phyloP scores from a whole-genome alignment of 2,113 vertebrate genomes.

The Thomomys bottae region DNA sequence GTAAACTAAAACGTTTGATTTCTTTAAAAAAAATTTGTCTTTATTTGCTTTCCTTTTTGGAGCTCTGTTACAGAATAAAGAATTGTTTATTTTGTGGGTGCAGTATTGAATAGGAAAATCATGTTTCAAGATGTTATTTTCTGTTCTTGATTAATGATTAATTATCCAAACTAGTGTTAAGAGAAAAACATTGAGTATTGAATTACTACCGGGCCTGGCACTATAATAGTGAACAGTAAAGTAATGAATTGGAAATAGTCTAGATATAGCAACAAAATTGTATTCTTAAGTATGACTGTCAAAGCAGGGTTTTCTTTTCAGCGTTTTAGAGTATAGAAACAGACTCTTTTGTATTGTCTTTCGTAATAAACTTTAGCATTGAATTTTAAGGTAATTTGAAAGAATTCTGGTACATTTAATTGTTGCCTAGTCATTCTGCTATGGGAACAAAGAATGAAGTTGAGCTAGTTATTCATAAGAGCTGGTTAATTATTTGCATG shows the following conservation, averaged over 20 bases:
- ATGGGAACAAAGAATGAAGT: not conserved
- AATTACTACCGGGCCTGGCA: not conserved
- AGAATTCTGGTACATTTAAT: conserved; percentile 26
- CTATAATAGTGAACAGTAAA: not conserved
- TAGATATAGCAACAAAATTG: not conserved
- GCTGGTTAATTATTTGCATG: not conserved
- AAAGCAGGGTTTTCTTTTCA: conserved; percentile 1
- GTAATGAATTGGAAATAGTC: not conserved
- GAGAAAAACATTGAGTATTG: conserved; percentile 46
- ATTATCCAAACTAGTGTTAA: conserved; percentile 37
- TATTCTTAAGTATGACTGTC: not conserved
- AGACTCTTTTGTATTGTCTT: conserved; percentile 8
- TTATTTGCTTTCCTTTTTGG: conserved; percentile 37
- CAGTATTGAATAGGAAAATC: conserved; percentile 39
- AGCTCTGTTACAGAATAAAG: conserved; percentile 44
- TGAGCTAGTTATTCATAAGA: not conserved
- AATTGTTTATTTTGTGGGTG: not conserved
- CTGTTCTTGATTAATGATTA: conserved; percentile 50
- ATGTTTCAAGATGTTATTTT: conserved; percentile 47
- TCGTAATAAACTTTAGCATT: not conserved
- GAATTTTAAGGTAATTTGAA: conserved; percentile 29
- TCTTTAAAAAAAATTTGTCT: not conserved
- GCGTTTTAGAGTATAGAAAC: not conserved
- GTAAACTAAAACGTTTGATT: conserved; percentile 43
- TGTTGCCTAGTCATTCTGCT: conserved; percentile 3